These are phyloP conservation scores for Zelostemma sp. DNA, from an alignment of 1,140 invertebrate genomes.

Conservation along the genomic window DNA sequence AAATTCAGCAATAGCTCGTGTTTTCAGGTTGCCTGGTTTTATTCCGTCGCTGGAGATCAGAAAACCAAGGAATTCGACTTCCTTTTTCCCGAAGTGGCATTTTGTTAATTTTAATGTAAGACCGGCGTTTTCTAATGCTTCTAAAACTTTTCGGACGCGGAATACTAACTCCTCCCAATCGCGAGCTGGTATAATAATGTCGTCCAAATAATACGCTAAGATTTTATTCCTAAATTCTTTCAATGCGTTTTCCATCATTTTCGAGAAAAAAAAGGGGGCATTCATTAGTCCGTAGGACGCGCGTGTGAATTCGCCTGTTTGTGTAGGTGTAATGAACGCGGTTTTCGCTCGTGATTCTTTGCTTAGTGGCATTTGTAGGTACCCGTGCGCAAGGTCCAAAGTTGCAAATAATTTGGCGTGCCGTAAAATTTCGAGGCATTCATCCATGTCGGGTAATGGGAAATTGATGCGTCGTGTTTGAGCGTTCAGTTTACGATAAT, in stretches of 20 bases:
- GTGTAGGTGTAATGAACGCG: neutral
- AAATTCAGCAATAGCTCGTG: neutral
- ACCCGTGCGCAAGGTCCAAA: neutral
- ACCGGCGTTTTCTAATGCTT: slow-evolving; percentile 17
- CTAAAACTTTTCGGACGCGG: neutral
- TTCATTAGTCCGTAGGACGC: slow-evolving; percentile 1
- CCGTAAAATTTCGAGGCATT: neutral
- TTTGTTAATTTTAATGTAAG: slow-evolving; percentile 11
- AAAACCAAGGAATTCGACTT: neutral
- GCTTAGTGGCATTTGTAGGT: neutral
- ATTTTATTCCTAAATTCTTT: slow-evolving; percentile 3
- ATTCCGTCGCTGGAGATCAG: neutral
- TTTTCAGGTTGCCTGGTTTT: neutral
- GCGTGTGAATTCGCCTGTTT: slow-evolving; percentile 3
- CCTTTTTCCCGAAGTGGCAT: neutral
- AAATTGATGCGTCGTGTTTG: neutral
- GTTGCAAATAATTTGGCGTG: neutral
- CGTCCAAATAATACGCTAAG: neutral
- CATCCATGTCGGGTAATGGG: neutral
- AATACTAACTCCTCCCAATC: slow-evolving; percentile 12
- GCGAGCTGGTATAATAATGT: neutral
- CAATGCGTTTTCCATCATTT: slow-evolving; percentile 8
- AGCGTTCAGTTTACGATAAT: neutral
- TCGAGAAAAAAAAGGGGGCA: slow-evolving; percentile 15
- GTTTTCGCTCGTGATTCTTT: neutral